These are phyloP conservation scores for Brachyopa scutellaris DNA, from an alignment of 2,888 invertebrate genomes.

Conservation along the genomic window DNA sequence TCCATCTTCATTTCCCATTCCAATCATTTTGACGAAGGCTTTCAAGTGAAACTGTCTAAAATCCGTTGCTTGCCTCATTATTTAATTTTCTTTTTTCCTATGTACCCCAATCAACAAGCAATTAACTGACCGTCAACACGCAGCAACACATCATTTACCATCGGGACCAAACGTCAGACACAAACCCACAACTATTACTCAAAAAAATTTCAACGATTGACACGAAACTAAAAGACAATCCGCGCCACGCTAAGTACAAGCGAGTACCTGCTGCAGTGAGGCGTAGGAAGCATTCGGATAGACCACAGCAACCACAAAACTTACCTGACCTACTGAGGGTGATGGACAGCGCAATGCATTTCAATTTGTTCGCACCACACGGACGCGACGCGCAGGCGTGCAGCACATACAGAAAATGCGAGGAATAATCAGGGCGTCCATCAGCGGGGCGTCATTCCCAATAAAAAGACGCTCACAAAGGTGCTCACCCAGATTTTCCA, in stretches of 20 bases:
- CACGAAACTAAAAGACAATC: constrained; percentile 7
- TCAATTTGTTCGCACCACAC: constrained; percentile 2
- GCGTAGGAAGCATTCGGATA: constrained; percentile 9
- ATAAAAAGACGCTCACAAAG: constrained; percentile 35
- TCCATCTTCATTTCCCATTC: no score
- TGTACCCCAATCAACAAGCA: constrained; percentile 15
- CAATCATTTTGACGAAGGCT: neutral
- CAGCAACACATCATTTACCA: neutral
- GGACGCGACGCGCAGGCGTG: no score
- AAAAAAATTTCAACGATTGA: constrained; percentile 8
- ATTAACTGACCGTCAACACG: constrained; percentile 21
- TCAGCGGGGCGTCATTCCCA: constrained; percentile 8
- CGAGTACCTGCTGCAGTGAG: no score
- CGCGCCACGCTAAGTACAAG: neutral
- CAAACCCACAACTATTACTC: constrained; percentile 18
- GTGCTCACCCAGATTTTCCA: constrained; percentile 55
- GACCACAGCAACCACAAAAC: constrained; percentile 36
- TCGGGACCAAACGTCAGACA: constrained; percentile 4
- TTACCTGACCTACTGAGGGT: constrained; percentile 48
- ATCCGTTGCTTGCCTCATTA: neutral
- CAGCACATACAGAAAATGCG: constrained; percentile 1
- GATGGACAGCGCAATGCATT: constrained; percentile 20
- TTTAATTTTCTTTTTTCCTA: neutral
- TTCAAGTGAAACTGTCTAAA: neutral
- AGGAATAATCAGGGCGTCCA: constrained; percentile 27